Base-by-base conservation (phyloP, 2,888 invertebrate species). In the Plebejus argus region DNA sequence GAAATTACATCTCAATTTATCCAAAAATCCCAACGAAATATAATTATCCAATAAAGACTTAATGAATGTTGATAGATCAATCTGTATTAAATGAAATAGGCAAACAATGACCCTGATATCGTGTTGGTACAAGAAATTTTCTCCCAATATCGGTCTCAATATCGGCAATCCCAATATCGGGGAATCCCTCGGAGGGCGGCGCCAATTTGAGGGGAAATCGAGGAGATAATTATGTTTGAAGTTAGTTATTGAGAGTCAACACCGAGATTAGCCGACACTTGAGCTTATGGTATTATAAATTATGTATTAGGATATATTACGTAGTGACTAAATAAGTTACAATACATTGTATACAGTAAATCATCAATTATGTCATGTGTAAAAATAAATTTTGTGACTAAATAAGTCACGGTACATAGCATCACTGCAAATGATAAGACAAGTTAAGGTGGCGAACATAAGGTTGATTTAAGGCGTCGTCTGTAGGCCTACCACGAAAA, bases 221-320 rank as follows among this genome's bases (percentile, higher is more conserved):
- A 90, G 88, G 87, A 89, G 91, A 93, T 94, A 94, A 94, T 94
- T 93, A 94, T 94, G 92, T 94, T 94, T 93, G 93, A 90, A 92
- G 93, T 92, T 91, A 92, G 92, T 92, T 92, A 94, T 93, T 90
- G 89, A 89, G 90, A 90, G 91, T 91, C 91, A 93, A 93, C 91
- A 93, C 83, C 82, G 83, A 85, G 90, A 90, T 90, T 90, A 89
- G 87, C 84, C 84, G 82, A 77, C 56, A 33, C 70, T 77, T 56
- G 56, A 72, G 45, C 45, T 23, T 61, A 20, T 33, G 76, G 20
- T 76, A 23, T 76, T 45, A 53, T 56, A 56, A 18, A 53, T 56
- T n/a, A 56, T 75, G 18, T 56, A 53, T 75, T 56, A 33, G 28
- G 66, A 61, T 61, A 23, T 23, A 12, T 23, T n/a, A n/a, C n/a